Evolutionary conservation across 2,113 vertebrate species (phyloP).

Genomic region (Hoplias malabaricus): DNA sequence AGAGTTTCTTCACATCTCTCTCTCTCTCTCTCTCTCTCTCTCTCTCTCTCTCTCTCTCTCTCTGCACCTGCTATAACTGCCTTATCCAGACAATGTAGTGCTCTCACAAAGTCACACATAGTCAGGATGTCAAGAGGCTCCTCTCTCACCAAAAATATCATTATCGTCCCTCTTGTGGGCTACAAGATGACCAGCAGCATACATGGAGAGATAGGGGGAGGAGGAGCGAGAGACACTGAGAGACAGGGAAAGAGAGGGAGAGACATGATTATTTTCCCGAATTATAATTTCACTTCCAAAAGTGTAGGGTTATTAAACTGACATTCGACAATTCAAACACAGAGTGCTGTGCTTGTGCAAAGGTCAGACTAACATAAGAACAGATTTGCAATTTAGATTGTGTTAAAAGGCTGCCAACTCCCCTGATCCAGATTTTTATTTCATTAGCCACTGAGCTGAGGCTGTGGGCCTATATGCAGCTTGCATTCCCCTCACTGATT

Average conservation of each 20-base stretch:
- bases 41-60: too few species aligned
- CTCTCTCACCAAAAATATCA: constrained; percentile 26
- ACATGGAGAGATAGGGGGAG: background rate
- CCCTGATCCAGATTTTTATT: constrained; percentile 63
- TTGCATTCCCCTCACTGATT: constrained; percentile 55
- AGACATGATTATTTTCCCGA: constrained; percentile 50
- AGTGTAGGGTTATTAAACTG: constrained; percentile 58
- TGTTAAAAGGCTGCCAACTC: constrained; percentile 65
- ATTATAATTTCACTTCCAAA: constrained; percentile 56
- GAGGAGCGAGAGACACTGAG: constrained; percentile 4
- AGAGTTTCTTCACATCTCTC: constrained; percentile 9
- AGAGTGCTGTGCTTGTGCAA: constrained; percentile 64
- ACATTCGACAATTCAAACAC: constrained; percentile 59
- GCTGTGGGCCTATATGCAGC: constrained; percentile 43
- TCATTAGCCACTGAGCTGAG: constrained; percentile 59
- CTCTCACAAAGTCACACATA: constrained; percentile 33
- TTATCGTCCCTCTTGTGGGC: constrained; percentile 35
- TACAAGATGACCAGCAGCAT: constrained; percentile 3
- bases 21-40: too few species aligned
- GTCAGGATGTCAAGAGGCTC: constrained; percentile 7
- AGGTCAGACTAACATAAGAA: constrained; percentile 70
- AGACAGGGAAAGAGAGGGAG: constrained; percentile 29
- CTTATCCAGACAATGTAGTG: constrained; percentile 36
- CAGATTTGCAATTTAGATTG: constrained; percentile 72
- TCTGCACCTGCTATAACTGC: background rate